Percentiles rank a stretch among this genome's conserved stretches.
phyloP scores from a whole-genome alignment of 2,113 vertebrate species.

The Ardeotis arabs region DNA sequence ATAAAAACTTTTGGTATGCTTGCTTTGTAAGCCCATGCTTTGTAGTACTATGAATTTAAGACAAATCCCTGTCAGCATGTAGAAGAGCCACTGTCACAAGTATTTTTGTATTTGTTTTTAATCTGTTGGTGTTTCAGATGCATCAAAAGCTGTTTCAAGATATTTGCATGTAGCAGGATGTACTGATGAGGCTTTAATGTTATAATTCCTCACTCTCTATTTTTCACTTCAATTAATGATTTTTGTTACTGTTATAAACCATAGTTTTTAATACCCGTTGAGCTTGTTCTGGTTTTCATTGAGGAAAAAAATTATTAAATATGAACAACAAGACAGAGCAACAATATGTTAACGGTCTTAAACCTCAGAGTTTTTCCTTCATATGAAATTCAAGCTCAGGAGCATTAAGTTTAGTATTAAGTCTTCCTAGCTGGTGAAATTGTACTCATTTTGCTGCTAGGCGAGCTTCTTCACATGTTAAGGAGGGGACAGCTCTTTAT shows the following conservation, averaged over 20 bases:
- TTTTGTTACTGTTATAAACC: neutral
- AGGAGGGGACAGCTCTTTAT: neutral
- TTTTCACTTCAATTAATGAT: neutral
- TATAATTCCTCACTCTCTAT: accelerated
- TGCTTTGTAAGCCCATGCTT: neutral
- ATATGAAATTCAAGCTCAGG: neutral
- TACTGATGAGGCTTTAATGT: neutral
- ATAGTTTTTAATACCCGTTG: neutral
- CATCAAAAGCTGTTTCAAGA: neutral
- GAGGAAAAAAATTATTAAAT: neutral
- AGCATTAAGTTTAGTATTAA: neutral
- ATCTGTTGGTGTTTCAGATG: neutral
- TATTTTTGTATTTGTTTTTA: neutral
- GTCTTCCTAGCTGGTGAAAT: neutral
- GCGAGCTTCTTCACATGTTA: neutral
- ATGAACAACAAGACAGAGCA: neutral
- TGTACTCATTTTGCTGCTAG: neutral
- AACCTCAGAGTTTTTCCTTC: neutral
- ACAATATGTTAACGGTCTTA: neutral
- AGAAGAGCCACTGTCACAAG: accelerated
- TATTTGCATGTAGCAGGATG: neutral
- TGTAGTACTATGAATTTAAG: neutral
- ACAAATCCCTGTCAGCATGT: accelerated
- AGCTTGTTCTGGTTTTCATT: neutral
- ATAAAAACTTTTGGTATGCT: neutral